Conservation (phyloP, 1,140 invertebrate species). For the Eriocheir sinensis region DNA sequence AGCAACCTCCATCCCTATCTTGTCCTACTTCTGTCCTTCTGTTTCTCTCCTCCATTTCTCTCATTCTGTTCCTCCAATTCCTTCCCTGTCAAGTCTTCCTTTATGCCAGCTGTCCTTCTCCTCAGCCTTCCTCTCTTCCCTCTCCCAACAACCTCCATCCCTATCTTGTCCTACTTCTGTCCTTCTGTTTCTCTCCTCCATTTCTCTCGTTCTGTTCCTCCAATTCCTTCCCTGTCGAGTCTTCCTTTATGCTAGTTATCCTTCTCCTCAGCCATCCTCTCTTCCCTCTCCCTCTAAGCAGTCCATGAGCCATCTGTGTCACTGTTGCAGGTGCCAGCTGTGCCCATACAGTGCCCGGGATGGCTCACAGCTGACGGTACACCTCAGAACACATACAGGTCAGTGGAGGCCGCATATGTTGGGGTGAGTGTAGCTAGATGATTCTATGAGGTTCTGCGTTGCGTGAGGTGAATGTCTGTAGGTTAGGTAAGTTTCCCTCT, state of each 20-base stretch:
- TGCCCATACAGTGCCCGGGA: conserved; percentile 68
- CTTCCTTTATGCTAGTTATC: not conserved
- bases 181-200: conserved; percentile 23
- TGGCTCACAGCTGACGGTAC: conserved; percentile 65
- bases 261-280: not conserved
- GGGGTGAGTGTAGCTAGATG: too few species aligned
- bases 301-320: not conserved
- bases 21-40: too few species aligned
- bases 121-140: conserved; percentile 40
- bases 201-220: conserved; percentile 15
- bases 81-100: too few species aligned
- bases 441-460: too few species aligned
- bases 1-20: too few species aligned
- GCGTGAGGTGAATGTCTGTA: too few species aligned
- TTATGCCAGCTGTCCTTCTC: too few species aligned
- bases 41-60: too few species aligned
- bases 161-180: not conserved
- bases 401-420: not conserved
- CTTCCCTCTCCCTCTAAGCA: not conserved
- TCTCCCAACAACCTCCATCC: not conserved
- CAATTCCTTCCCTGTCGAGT: conserved; percentile 7
- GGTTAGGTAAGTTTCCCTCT: too few species aligned
- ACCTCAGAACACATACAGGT: conserved; percentile 71
- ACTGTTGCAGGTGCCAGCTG: conserved; percentile 59
- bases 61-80: too few species aligned